Evolutionary conservation across 2,888 invertebrate species (phyloP), one percentile per base, ranked within the genome.

Genomic region (Aplocera efformata): DNA sequence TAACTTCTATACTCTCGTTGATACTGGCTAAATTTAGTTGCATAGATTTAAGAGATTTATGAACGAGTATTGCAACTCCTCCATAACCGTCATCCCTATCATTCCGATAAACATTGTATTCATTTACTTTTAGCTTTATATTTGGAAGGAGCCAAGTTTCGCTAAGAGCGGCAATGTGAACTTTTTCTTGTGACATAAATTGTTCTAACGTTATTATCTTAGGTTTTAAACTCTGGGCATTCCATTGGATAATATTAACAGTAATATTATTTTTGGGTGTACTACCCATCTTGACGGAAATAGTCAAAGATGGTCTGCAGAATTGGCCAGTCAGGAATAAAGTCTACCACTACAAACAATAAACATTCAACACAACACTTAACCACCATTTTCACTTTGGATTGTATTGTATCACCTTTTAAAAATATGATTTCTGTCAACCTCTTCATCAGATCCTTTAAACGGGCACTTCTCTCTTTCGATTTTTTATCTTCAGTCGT

Each of bases 1-100:
- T 0, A 1, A 46, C 7, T 44, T 59, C 49, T n/a, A 55, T 52
- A 1, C 35, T 45, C 0, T 31, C 0, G 13, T 54, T 60, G 1
- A 10, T 7, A 30, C 9, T 13, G n/a, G 5, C 10, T 1, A 42
- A 3, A 4, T 10, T 20, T 21, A 6, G 27, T 7, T n/a, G 3
- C 6, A 37, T 34, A n/a, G 25, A 25, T 25, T 25, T 25, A 25
- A 25, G n/a, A n/a, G 25, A 25, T 25, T 25, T 25, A 25, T 25
- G 25, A 9, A 25, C 25, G n/a, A 25, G 8, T n/a, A 25, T 25
- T 25, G 25, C 25, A 3, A 25, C 25, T 25, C 25, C 25, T 6
- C 25, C 25, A n/a, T 9, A 25, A 9, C 25, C 25, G 9, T 25
- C 25, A 9, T 8, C 25, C 25, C 25, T 25, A 25, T 25, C 25